Evolutionary conservation across 2,113 vertebrate genomes (phyloP).

Genomic region (Burhinus bistriatus): DNA sequence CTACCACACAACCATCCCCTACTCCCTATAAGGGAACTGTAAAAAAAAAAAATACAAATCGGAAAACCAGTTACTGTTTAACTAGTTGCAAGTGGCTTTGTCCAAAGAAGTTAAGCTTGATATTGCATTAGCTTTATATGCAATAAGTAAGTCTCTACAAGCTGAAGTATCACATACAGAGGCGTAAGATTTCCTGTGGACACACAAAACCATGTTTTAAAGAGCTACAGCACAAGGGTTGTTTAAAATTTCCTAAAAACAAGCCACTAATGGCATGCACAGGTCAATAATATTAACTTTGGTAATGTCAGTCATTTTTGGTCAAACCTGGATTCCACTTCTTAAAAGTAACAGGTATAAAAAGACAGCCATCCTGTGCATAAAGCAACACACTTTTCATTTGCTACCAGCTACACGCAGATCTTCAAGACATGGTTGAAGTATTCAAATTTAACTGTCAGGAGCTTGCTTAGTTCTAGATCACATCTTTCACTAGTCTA

Average conservation of each 20-base stretch:
- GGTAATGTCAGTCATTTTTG: slow-evolving; percentile 66
- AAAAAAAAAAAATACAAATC: slow-evolving; percentile 1
- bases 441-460: neutral
- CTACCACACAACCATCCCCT: slow-evolving; percentile 61
- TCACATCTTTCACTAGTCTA: neutral
- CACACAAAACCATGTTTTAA: slow-evolving; percentile 40
- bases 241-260: slow-evolving; percentile 32
- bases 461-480: neutral
- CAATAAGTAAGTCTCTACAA: slow-evolving; percentile 57
- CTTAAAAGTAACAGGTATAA: neutral
- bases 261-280: slow-evolving; percentile 50
- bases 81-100: slow-evolving; percentile 66
- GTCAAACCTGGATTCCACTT: slow-evolving; percentile 44
- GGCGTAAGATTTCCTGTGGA: neutral
- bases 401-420: slow-evolving; percentile 31
- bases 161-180: slow-evolving; percentile 24
- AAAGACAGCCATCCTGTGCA: slow-evolving; percentile 23
- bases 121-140: slow-evolving; percentile 46
- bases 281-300: slow-evolving; percentile 55
- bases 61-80: slow-evolving; percentile 53
- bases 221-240: slow-evolving; percentile 47
- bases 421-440: slow-evolving; percentile 35
- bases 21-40: slow-evolving; percentile 65
- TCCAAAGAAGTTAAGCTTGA: slow-evolving; percentile 51
- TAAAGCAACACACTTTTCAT: neutral